A percentile compares a stretch with the other conserved stretches of the same genome.
These are phyloP conservation scores for Poeciliopsis presidionis DNA, from an alignment of 2,797 vertebrate species.

Conservation along the genomic window DNA sequence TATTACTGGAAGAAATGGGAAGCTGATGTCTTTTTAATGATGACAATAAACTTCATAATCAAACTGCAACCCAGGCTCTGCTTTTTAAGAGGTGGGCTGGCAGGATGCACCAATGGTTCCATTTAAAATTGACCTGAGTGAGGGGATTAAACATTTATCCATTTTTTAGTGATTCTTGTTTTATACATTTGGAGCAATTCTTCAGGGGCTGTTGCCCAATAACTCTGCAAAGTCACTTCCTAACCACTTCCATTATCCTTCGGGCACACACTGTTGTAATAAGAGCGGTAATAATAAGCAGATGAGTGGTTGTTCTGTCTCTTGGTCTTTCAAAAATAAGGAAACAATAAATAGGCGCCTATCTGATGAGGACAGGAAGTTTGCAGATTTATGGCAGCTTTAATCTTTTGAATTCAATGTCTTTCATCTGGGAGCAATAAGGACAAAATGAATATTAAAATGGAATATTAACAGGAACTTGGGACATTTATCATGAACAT, in stretches of 20 bases:
- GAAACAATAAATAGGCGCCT: conserved; percentile 56
- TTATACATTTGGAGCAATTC: conserved; percentile 43
- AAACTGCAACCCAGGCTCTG: conserved; percentile 59
- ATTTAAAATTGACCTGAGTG: conserved; percentile 45
- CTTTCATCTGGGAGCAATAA: conserved; percentile 77
- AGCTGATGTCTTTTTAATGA: conserved; percentile 75
- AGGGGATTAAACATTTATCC: conserved; percentile 45
- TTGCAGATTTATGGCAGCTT: conserved; percentile 70
- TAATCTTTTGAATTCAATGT: conserved; percentile 69
- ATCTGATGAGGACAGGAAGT: conserved; percentile 59
- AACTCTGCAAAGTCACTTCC: conserved; percentile 49
- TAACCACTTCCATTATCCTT: conserved; percentile 56
- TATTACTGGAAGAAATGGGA: conserved; percentile 67
- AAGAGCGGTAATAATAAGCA: conserved; percentile 75
- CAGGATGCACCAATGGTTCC: conserved; percentile 40
- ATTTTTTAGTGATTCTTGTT: conserved; percentile 42
- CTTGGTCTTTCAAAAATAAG: conserved; percentile 65
- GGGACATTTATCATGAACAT: conserved; percentile 57
- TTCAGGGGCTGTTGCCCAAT: conserved; percentile 50
- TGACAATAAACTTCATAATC: conserved; percentile 68
- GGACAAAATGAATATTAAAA: conserved; percentile 74
- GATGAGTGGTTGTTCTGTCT: conserved; percentile 66
- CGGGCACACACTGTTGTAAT: conserved; percentile 61
- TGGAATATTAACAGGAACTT: conserved; percentile 64
- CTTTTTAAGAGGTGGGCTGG: conserved; percentile 48